These are phyloP conservation scores for Margaritifera margaritifera DNA, from an alignment of 2,888 invertebrate genomes.

Conservation along the genomic window DNA sequence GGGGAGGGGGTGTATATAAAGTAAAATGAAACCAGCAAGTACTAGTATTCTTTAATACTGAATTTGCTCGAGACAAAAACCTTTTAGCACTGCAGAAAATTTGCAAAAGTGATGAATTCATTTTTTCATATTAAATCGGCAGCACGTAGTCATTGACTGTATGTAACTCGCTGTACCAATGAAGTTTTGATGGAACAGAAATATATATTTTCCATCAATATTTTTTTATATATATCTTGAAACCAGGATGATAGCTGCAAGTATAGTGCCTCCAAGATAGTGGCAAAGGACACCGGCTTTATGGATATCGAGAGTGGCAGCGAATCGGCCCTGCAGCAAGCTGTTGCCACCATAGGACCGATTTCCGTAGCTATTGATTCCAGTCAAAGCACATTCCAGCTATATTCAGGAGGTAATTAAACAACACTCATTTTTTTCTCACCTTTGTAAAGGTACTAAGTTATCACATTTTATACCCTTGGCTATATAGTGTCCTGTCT, in stretches of 20 bases:
- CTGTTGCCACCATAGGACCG: conserved; percentile 75
- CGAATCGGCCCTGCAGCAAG: conserved; percentile 50
- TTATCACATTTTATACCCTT: background rate
- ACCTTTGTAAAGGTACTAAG: background rate
- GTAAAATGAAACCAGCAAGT: no score
- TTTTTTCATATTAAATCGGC: no score
- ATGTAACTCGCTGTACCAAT: no score
- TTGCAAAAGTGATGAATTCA: no score
- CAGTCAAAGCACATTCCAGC: conserved; percentile 77
- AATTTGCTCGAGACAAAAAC: no score
- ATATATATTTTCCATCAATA: background rate
- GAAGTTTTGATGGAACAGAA: no score
- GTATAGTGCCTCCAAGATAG: conserved; percentile 41
- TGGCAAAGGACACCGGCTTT: conserved; percentile 54
- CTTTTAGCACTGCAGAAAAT: no score
- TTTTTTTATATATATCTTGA: background rate
- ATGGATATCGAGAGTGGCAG: conserved; percentile 48
- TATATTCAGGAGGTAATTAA: conserved; percentile 48
- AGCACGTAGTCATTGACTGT: no score
- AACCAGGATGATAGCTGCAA: conserved; percentile 44
- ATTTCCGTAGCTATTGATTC: conserved; percentile 92
- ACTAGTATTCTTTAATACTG: no score
- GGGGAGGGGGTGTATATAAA: no score
- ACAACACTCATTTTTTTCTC: background rate
- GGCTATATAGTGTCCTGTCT: no score